A percentile compares a stretch with the other conserved stretches of the same genome.
phyloP scores from a whole-genome alignment of 92 coral and sea anemone genomes.

The Parazoanthus atlanticus region DNA sequence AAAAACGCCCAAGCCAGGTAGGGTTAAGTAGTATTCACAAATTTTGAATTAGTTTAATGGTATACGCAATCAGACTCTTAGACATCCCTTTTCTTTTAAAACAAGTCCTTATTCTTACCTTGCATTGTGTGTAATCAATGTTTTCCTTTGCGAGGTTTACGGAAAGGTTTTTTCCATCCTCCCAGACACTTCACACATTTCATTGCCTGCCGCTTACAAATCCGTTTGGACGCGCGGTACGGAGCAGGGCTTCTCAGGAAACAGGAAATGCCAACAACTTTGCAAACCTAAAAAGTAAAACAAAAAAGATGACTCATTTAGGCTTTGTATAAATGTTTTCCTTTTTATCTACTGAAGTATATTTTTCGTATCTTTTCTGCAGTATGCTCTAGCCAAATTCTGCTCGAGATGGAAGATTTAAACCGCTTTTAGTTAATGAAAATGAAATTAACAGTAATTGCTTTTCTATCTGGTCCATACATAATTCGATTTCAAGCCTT shows the following conservation, averaged over 20 bases:
- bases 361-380: neutral
- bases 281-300: neutral
- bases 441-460: too few species aligned
- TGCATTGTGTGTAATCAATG: neutral
- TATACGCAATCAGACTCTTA: too few species aligned
- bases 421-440: too few species aligned
- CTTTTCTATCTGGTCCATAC: too few species aligned
- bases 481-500: too few species aligned
- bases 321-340: neutral
- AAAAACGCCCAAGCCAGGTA: too few species aligned
- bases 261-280: neutral
- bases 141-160: neutral
- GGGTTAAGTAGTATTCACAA: neutral
- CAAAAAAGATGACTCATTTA: neutral
- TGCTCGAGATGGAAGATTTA: too few species aligned
- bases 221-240: neutral
- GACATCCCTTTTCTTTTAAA: neutral
- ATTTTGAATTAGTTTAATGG: neutral
- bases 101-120: neutral
- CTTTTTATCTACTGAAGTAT: neutral
- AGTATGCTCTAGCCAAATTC: too few species aligned
- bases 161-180: neutral
- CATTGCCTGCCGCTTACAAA: neutral
- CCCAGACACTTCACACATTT: neutral
- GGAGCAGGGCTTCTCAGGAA: neutral